These are phyloP conservation scores for Orthosia gracilis DNA, from an alignment of 2,888 invertebrate genomes.

Conservation along the genomic window DNA sequence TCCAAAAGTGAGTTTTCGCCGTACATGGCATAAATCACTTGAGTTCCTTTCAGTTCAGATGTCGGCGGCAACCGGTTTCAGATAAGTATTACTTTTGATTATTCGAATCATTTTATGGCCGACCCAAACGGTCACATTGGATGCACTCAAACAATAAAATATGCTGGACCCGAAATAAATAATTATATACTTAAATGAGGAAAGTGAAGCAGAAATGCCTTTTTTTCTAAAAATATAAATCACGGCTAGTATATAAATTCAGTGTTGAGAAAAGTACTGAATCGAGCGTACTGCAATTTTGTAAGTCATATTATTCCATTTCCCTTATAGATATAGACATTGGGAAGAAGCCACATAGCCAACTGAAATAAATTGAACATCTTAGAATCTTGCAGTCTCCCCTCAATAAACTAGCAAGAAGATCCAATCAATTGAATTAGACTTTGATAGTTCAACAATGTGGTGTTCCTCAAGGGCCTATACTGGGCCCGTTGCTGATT, in stretches of 20 bases:
- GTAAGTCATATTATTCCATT: neutral
- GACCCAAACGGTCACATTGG: conserved; percentile 8
- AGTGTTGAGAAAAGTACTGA: neutral
- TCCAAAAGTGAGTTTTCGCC: conserved; percentile 48
- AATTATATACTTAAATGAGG: conserved; percentile 1
- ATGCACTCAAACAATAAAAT: conserved; percentile 34
- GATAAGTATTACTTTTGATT: conserved; percentile 33
- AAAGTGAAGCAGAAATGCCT: neutral
- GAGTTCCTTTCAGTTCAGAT: conserved; percentile 47
- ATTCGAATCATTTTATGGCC: conserved; percentile 38
- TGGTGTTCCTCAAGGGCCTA: conserved; percentile 14
- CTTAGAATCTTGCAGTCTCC: no score
- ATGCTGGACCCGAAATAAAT: conserved; percentile 26
- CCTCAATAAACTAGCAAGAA: no score
- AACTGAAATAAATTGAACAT: no score
- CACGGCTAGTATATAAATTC: neutral
- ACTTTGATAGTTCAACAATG: neutral
- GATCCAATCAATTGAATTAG: neutral
- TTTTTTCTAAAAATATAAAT: neutral
- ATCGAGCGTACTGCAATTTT: neutral
- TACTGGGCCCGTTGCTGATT: neutral
- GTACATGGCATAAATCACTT: conserved; percentile 45
- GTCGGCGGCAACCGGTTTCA: conserved; percentile 48
- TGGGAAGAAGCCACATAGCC: no score
- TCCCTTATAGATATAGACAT: no score